Evolutionary conservation across 2,797 vertebrate genomes (phyloP), one percentile per base, ranked within the genome.

Genomic region (Orestias chungarensis): DNA sequence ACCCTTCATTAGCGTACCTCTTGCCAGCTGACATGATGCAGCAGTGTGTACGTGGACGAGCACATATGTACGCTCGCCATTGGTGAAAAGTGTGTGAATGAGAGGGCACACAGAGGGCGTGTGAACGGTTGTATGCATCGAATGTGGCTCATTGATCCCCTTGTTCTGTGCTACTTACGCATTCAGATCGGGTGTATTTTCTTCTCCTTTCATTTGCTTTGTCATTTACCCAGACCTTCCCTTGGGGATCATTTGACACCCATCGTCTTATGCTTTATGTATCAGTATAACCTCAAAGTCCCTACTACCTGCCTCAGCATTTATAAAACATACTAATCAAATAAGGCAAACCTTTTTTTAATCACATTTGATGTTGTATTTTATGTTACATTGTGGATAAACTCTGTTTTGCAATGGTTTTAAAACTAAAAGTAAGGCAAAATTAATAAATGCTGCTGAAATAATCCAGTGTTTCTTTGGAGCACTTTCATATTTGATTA

Each of bases 221-320:
- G 85, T 86, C 87, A 89, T 91, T 91, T 88, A 78, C 83, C 33
- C 79, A 83, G 84, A 75, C 66, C 78, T 78, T 68, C 68, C 82
- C 82, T 75, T 70, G 64, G 82, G 79, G 81, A 78, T 80, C 29
- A 50, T 65, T 83, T 82, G 80, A 84, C 73, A 67, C 76, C 67
- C 70, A 66, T 78, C 82, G 76, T 62, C 61, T 77, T 78, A 47
- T 76, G 43, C 52, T 82, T 84, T 65, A 78, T 82, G 71, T 66
- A 83, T 83, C 27, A 11, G 75, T 83, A 84, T 68, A 82, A 84
- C 84, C 77, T 68, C 49, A 18, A 68, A 76, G 80, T 78, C 70
- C 35, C 66, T 77, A 18, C 78, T 70, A 82, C 64, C 71, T 70
- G 25, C 62, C 31, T 54, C 25, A 55, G 42, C 27, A 64, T 70